Base-by-base conservation (phyloP, 2,797 vertebrate genomes). In the Epinephelus malabaricus region DNA sequence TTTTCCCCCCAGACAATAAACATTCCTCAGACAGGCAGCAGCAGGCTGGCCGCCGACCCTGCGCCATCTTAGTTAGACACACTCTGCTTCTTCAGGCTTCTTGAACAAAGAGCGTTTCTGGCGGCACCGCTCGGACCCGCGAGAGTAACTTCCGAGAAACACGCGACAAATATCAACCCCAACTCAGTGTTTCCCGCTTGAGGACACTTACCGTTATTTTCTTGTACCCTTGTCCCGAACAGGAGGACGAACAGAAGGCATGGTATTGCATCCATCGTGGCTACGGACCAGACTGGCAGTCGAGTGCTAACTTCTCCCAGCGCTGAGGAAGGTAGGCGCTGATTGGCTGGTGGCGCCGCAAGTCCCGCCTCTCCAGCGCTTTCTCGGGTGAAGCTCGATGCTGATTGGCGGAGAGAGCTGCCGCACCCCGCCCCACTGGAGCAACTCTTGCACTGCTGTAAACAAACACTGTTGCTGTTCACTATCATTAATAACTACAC, bases 61-160 rank as follows among this genome's bases (percentile, higher is more conserved):
- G 95, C 96, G 96, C 96, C 96, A 96, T 96, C 95, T 96, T 96
- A 95, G 94, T 93, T 93, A 89, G 86, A 84, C 80, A 87, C 89
- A 84, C 88, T 85, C 85, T 79, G 88, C 88, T 90, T 87, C 90
- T 93, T 92, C 81, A 63, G 79, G 83, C 90, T 91, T 92, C 92
- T 94, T 89, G 69, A 94, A 95, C 94, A 95, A 96, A 95, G 94
- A 95, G 84, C 84, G 82, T 78, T 91, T 79, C 68, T 77, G 50
- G 50, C 75, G 51, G 19, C 83, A 56, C 54, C 9, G 38, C 2
- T 34, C 10, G 12, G 54, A 72, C 2, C 18, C 25, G 14, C 23
- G n/a, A 19, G 56, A 2, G 6, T 1, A 83, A 86, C 64, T 82
- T 76, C 13, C 6, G 4, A 45, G 12, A 69, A 82, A 78, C 25